A percentile compares a stretch with the other conserved stretches of the same genome.
phyloP scores from a whole-genome alignment of 2,113 vertebrate genomes.

The Bufo bufo region DNA sequence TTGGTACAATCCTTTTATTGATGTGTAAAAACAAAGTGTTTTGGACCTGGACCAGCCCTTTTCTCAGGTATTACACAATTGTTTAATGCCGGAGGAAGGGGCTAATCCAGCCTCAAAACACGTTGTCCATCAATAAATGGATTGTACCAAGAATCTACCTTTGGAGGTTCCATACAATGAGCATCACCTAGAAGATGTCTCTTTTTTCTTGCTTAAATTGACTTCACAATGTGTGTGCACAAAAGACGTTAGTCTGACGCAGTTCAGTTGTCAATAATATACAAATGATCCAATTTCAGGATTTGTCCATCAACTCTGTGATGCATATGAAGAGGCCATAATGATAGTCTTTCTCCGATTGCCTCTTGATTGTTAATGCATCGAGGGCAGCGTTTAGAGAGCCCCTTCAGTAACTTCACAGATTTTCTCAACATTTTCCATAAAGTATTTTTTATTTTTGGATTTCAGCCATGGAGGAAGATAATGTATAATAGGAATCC shows the following conservation, averaged over 20 bases:
- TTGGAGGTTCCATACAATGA: no score
- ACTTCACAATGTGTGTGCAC: not conserved
- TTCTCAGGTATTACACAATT: no score
- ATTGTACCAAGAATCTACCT: no score
- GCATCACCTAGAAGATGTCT: no score
- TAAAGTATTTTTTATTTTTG: slow-evolving; percentile 24
- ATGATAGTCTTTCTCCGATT: slow-evolving; percentile 2
- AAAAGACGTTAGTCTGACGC: not conserved
- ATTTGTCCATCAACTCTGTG: not conserved
- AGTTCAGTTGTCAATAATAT: not conserved
- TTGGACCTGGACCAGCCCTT: no score
- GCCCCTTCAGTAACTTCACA: not conserved
- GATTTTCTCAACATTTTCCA: not conserved
- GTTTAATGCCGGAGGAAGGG: no score
- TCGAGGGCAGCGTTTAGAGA: not conserved
- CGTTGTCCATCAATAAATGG: no score
- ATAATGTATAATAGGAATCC: slow-evolving; percentile 30
- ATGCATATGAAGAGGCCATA: slow-evolving; percentile 3
- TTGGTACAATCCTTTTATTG: no score
- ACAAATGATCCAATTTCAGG: not conserved
- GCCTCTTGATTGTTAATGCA: slow-evolving; percentile 11
- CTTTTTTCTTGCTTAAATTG: no score
- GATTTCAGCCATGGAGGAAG: not conserved
- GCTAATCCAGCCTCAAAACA: no score
- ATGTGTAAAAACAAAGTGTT: no score